Evolutionary conservation across 2,888 invertebrate species (phyloP).

Genomic region (Aphrophora alni): DNA sequence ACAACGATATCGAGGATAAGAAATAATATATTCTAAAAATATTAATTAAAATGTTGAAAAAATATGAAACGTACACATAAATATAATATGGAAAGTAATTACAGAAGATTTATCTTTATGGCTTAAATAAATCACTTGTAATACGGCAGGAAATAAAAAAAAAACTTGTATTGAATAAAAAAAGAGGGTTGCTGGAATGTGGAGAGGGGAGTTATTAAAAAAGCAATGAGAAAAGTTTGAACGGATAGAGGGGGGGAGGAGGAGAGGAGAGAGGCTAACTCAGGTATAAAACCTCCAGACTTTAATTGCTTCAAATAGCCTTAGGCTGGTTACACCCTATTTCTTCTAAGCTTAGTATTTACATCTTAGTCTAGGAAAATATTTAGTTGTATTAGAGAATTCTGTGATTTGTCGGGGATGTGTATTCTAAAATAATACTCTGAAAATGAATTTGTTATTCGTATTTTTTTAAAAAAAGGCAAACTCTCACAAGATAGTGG

Average conservation of each 20-base stretch:
- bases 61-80: background rate
- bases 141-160: background rate
- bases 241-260: conserved; percentile 44
- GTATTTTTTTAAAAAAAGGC: too few species aligned
- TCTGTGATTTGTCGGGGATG: too few species aligned
- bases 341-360: background rate
- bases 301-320: conserved; percentile 6
- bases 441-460: too few species aligned
- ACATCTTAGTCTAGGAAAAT: background rate
- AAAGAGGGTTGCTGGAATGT: conserved; percentile 40
- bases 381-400: too few species aligned
- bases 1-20: too few species aligned
- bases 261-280: background rate
- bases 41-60: background rate
- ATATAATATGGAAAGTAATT: background rate
- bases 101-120: background rate
- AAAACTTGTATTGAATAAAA: conserved; percentile 37
- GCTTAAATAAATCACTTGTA: background rate
- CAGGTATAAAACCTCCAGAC: conserved; percentile 9
- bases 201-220: conserved; percentile 41
- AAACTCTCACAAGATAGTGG: too few species aligned
- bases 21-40: background rate
- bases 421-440: too few species aligned
- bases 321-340: background rate
- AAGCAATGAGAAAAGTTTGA: conserved; percentile 33